Evolutionary conservation across 2,888 invertebrate species (phyloP).

Genomic region (Ashinkailepas kermadecensis): DNA sequence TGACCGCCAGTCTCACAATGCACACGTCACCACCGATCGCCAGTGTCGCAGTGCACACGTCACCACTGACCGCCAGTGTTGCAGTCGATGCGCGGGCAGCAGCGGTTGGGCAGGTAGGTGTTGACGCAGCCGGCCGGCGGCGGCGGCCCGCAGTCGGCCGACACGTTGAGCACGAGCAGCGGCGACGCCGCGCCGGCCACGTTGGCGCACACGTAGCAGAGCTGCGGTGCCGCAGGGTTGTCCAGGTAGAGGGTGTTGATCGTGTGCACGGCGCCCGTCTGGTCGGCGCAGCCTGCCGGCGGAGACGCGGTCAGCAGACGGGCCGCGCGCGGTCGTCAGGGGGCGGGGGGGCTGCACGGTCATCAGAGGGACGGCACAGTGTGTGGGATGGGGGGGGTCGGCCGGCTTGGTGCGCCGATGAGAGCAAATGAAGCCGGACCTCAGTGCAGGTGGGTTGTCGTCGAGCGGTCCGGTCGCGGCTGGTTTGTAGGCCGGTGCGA

Average conservation of each 20-base stretch:
- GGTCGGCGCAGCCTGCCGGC: background rate
- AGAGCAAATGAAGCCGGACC: no score
- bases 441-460: no score
- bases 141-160: background rate
- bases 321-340: no score
- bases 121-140: background rate
- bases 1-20: background rate
- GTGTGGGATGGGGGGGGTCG: no score
- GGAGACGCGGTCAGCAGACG: no score
- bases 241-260: background rate
- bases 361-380: no score
- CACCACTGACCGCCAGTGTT: background rate
- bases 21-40: no score
- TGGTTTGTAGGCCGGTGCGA: no score
- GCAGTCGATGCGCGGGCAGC: background rate
- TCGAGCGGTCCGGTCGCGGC: no score
- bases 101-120: background rate
- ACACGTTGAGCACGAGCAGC: background rate
- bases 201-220: constrained; percentile 1
- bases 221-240: background rate
- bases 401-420: no score
- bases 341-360: no score
- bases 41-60: no score
- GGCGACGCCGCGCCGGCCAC: background rate
- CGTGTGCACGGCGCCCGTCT: background rate